phyloP scores from a whole-genome alignment of 1,140 invertebrate species.

The Conopomorpha cramerella region DNA sequence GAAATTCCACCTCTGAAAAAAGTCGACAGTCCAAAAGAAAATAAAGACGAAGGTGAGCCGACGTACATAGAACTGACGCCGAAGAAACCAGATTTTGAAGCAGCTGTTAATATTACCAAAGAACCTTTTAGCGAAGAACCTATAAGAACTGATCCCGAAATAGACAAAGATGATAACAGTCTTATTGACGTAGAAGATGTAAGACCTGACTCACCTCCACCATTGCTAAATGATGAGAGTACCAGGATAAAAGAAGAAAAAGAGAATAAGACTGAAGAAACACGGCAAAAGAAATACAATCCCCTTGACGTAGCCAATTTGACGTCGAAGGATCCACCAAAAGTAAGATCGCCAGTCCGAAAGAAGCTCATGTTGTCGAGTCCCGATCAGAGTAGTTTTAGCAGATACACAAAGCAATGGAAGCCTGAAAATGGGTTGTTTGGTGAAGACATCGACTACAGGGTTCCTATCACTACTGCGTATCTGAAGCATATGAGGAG shows the following conservation, averaged over 20 bases:
- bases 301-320: constrained; percentile 70
- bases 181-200: constrained; percentile 49
- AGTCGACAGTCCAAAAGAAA: constrained; percentile 36
- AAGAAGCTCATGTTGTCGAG: constrained; percentile 32
- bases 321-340: constrained; percentile 66
- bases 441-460: constrained; percentile 71
- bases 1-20: constrained; percentile 44
- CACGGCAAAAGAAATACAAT: constrained; percentile 64
- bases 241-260: constrained; percentile 19
- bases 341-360: constrained; percentile 48
- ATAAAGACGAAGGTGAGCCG: constrained; percentile 34
- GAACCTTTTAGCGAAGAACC: constrained; percentile 41
- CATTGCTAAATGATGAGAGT: constrained; percentile 25
- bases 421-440: constrained; percentile 45
- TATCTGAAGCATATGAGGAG: constrained; percentile 81
- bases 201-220: constrained; percentile 27
- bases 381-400: constrained; percentile 27
- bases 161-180: constrained; percentile 46
- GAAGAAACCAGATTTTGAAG: constrained; percentile 30
- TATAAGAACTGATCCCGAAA: constrained; percentile 37
- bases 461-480: constrained; percentile 83
- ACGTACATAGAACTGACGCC: constrained; percentile 49
- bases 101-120: constrained; percentile 30
- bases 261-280: constrained; percentile 27
- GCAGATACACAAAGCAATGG: constrained; percentile 49